These are phyloP conservation scores for Pygmarrhopalites habei DNA, from an alignment of 1,140 invertebrate genomes.

Conservation along the genomic window DNA sequence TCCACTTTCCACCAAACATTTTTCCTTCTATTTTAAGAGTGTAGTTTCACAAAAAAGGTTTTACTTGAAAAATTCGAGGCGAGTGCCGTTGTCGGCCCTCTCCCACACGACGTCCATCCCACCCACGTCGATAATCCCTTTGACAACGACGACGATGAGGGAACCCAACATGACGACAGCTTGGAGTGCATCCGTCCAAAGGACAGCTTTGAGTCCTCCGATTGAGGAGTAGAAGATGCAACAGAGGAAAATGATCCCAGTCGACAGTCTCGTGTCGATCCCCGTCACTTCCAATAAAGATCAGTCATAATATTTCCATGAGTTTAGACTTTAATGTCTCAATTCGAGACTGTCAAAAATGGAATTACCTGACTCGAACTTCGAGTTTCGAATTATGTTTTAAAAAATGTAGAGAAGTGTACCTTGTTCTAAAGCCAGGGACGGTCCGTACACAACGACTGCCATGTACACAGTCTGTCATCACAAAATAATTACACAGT, in stretches of 20 bases:
- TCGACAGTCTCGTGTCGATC: constrained; percentile 60
- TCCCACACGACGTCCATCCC: constrained; percentile 46
- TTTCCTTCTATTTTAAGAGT: too few relatives aligned
- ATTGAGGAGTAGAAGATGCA: constrained; percentile 77
- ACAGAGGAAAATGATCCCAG: constrained; percentile 61
- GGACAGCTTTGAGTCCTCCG: constrained; percentile 42
- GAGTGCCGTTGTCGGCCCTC: constrained; percentile 24
- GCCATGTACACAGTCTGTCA: constrained; percentile 66
- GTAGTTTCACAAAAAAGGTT: too few relatives aligned
- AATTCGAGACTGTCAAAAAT: too few relatives aligned
- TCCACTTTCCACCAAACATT: too few relatives aligned
- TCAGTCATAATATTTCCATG: too few relatives aligned
- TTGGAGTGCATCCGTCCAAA: constrained; percentile 54
- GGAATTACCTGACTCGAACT: too few relatives aligned
- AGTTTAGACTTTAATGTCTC: too few relatives aligned
- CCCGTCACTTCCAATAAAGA: constrained; percentile 64
- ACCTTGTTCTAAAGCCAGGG: constrained; percentile 81
- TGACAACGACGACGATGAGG: constrained; percentile 46
- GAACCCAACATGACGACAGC: constrained; percentile 49
- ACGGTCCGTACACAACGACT: constrained; percentile 82
- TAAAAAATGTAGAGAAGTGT: constrained; percentile 35
- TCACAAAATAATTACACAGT: background rate
- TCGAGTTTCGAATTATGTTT: too few relatives aligned
- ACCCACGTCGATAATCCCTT: constrained; percentile 47
- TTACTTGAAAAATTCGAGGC: constrained; percentile 40